Evolutionary conservation across 2,113 vertebrate species (phyloP).

Genomic region (Onychorhynchus coronatus): DNA sequence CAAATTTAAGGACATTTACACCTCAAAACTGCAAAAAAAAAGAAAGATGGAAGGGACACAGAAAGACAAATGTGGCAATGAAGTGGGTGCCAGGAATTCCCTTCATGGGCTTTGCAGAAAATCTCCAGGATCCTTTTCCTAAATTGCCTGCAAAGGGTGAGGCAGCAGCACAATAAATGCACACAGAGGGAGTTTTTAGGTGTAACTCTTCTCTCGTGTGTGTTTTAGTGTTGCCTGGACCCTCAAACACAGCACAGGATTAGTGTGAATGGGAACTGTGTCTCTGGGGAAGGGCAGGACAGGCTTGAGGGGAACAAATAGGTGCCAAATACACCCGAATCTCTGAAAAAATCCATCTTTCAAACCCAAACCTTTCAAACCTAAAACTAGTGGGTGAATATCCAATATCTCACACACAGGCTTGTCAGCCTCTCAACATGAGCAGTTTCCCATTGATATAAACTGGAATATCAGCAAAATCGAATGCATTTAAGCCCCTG

Average conservation of each 20-base stretch:
- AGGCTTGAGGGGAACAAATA: background rate
- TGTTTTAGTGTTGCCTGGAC: background rate
- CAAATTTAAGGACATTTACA: background rate
- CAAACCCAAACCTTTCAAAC: background rate
- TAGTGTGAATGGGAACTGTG: background rate
- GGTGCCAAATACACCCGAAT: background rate
- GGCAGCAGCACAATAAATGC: background rate
- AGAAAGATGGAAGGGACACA: accelerated
- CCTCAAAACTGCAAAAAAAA: background rate
- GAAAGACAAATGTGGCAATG: background rate
- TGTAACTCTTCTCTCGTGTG: background rate
- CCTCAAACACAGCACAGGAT: background rate
- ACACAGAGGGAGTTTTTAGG: background rate
- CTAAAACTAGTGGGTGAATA: accelerated
- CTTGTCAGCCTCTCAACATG: background rate
- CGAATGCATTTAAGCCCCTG: background rate
- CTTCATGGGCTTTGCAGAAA: background rate
- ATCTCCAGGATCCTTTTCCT: background rate
- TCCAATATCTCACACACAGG: background rate
- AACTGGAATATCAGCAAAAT: background rate
- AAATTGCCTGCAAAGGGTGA: background rate
- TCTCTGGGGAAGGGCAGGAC: background rate
- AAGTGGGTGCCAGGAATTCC: background rate
- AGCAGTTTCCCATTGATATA: background rate
- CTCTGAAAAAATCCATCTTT: background rate